A percentile compares a stretch with the other conserved stretches of the same genome.
Evolutionary conservation across 1,140 invertebrate species (phyloP).

Genomic region (Pantala flavescens): DNA sequence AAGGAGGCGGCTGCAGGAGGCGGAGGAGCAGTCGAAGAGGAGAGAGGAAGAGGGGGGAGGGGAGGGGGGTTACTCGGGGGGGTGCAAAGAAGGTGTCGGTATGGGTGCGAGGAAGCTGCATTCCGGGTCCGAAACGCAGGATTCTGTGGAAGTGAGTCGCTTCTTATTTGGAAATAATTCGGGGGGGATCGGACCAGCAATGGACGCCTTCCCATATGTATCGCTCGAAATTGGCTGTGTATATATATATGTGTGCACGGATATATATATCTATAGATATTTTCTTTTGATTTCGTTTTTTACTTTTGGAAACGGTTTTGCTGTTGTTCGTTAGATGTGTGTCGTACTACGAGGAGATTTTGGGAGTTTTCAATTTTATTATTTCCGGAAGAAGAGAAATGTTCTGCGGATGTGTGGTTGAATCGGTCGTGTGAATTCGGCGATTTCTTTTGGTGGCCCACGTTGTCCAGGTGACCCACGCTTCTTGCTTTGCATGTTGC

Average conservation of each 20-base stretch:
- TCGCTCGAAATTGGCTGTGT: neutral
- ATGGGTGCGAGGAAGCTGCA: neutral
- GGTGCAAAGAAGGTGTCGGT: neutral
- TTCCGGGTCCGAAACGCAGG: neutral
- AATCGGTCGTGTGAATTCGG: no score
- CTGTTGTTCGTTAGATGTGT: no score
- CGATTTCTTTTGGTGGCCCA: no score
- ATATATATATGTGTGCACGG: neutral
- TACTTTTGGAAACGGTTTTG: neutral
- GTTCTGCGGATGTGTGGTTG: no score
- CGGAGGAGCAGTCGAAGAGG: neutral
- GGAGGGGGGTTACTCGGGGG: neutral
- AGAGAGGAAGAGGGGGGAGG: neutral
- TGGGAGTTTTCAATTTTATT: no score
- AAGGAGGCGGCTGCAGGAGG: neutral
- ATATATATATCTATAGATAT: neutral
- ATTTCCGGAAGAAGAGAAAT: no score
- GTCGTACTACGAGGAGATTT: no score
- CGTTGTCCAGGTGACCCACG: no score
- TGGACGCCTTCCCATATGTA: neutral
- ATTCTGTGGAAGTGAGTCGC: constrained; percentile 3
- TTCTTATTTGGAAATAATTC: neutral
- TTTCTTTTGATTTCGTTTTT: neutral
- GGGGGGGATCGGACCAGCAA: neutral
- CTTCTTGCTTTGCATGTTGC: no score